A percentile compares a stretch with the other conserved stretches of the same genome.
phyloP scores from a whole-genome alignment of 2,113 vertebrate genomes.

The Rhodinocichla rosea region DNA sequence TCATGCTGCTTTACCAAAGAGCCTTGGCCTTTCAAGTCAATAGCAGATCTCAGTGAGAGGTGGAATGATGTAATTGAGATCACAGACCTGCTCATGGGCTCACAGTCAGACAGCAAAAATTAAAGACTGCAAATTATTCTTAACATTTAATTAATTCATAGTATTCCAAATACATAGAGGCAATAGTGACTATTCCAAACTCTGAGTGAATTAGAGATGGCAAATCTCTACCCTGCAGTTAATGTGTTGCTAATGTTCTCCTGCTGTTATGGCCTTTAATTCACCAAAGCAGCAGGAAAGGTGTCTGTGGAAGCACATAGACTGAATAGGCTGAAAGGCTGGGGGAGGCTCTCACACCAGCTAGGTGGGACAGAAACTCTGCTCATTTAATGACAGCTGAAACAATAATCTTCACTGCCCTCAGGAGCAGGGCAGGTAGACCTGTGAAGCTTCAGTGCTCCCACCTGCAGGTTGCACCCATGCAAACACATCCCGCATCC shows the following conservation, averaged over 20 bases:
- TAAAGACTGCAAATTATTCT: slow-evolving; percentile 12
- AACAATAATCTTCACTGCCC: not conserved
- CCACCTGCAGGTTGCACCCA: rapidly evolving
- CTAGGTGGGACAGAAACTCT: not conserved
- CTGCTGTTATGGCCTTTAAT: not conserved
- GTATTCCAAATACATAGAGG: not conserved
- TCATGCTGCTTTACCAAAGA: slow-evolving; percentile 47
- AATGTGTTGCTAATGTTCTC: not conserved
- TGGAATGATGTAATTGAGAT: slow-evolving; percentile 31
- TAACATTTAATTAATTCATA: slow-evolving; percentile 29
- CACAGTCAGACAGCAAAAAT: slow-evolving; percentile 25
- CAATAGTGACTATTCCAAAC: not conserved
- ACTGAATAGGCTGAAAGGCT: not conserved
- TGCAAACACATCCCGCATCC: not conserved
- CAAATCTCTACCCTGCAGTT: not conserved
- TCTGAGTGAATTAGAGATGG: not conserved
- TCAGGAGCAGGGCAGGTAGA: not conserved
- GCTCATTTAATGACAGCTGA: not conserved
- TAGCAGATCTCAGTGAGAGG: slow-evolving; percentile 26
- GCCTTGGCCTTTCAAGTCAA: slow-evolving; percentile 15
- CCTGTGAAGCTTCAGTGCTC: not conserved
- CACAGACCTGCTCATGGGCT: slow-evolving; percentile 1
- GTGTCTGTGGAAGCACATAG: not conserved
- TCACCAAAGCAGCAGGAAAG: not conserved
- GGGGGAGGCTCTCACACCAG: not conserved